phyloP scores from a whole-genome alignment of 2,888 invertebrate genomes.

The Lacanobia oleracea region DNA sequence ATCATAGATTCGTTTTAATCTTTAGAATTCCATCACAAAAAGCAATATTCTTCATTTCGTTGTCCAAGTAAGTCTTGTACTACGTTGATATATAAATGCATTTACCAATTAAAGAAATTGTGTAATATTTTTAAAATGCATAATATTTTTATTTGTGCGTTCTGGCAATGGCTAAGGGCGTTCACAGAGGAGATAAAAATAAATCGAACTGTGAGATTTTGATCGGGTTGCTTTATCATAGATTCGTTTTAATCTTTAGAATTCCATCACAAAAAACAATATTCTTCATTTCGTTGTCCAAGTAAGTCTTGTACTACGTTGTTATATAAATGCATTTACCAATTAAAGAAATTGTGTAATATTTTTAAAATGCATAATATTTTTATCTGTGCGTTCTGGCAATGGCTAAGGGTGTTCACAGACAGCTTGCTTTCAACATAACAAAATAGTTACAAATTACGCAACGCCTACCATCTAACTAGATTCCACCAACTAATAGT shows the following conservation, averaged over 20 bases:
- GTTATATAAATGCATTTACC: background rate
- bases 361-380: slow-evolving; percentile 11
- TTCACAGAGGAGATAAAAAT: slow-evolving; percentile 10
- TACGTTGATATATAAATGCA: background rate
- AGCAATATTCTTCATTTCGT: too few relatives aligned
- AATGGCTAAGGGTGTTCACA: slow-evolving; percentile 3
- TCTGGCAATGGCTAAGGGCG: background rate
- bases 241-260: background rate
- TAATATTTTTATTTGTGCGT: slow-evolving; percentile 1
- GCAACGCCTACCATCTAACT: background rate
- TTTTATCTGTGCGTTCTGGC: background rate
- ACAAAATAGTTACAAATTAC: background rate
- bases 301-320: background rate
- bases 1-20: background rate
- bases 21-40: too few relatives aligned
- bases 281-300: background rate
- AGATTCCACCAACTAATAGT: background rate
- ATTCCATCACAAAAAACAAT: background rate
- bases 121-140: too few relatives aligned
- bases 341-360: background rate
- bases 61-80: background rate
- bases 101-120: background rate
- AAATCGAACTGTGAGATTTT: background rate
- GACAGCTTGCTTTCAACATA: background rate
- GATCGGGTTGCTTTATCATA: too few relatives aligned